Evolutionary conservation across 2,888 invertebrate genomes (phyloP).

Genomic region (Sinelater perroti): DNA sequence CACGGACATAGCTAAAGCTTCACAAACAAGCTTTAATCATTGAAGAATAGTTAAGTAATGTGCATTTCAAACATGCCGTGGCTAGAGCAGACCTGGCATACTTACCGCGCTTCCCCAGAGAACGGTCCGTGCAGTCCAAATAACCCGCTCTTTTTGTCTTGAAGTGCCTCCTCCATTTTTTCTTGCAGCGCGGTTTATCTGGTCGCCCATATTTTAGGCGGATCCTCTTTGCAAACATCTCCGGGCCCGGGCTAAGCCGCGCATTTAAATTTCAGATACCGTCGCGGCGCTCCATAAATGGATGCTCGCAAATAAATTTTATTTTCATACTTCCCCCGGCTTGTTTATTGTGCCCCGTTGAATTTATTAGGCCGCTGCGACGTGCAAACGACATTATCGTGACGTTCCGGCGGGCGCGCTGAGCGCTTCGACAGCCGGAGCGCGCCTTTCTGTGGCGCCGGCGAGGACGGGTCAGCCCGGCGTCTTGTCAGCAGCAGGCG

Average conservation of each 20-base stretch:
- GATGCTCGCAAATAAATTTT: slow-evolving; percentile 15
- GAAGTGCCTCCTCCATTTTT: too few relatives aligned
- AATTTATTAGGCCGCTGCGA: slow-evolving; percentile 9
- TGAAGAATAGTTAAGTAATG: too few relatives aligned
- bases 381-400: slow-evolving; percentile 9
- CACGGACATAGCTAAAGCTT: too few relatives aligned
- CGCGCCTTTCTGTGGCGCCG: not conserved
- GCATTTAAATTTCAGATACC: slow-evolving; percentile 18
- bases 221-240: slow-evolving; percentile 11
- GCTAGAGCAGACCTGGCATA: too few relatives aligned
- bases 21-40: too few relatives aligned
- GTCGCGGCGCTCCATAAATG: slow-evolving; percentile 8
- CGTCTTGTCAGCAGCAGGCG: slow-evolving; percentile 8
- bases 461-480: not conserved
- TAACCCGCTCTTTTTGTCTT: too few relatives aligned
- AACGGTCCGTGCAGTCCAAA: too few relatives aligned
- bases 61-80: too few relatives aligned
- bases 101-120: too few relatives aligned
- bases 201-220: slow-evolving; percentile 9
- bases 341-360: slow-evolving; percentile 15
- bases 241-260: slow-evolving; percentile 10
- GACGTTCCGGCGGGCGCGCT: slow-evolving; percentile 1
- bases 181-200: slow-evolving; percentile 9
- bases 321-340: slow-evolving; percentile 12
- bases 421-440: not conserved